Evolutionary conservation across 2,113 vertebrate genomes (phyloP).

Genomic region (Forbesichthys papilliferus): DNA sequence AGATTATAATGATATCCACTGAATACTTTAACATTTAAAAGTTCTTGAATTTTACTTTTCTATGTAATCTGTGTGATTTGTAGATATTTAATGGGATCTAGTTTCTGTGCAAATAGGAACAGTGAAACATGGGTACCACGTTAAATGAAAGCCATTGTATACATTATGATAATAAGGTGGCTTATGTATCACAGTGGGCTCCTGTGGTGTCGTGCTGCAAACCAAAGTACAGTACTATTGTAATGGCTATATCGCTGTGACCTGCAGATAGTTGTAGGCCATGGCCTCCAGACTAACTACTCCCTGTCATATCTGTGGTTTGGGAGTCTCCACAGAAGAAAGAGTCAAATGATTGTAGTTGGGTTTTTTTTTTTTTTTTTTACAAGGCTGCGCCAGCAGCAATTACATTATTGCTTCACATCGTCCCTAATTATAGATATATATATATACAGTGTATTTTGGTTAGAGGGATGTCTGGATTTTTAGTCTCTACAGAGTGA

Average conservation of each 20-base stretch:
- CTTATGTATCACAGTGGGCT: background rate
- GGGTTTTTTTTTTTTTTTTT: background rate
- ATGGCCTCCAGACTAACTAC: background rate
- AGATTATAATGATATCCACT: too few species aligned
- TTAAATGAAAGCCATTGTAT: too few species aligned
- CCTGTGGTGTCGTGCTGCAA: background rate
- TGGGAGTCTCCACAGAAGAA: background rate
- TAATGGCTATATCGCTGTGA: background rate
- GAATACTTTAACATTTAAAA: too few species aligned
- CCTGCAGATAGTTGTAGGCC: background rate
- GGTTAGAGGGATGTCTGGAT: background rate
- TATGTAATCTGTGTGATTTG: too few species aligned
- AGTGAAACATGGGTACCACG: too few species aligned
- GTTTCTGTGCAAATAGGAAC: too few species aligned
- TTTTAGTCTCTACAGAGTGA: background rate
- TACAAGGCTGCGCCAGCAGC: background rate
- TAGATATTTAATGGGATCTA: too few species aligned
- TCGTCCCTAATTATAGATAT: background rate
- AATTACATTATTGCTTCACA: background rate
- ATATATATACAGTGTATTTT: background rate
- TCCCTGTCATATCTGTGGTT: background rate
- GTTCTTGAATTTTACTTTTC: too few species aligned
- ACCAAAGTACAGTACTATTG: background rate
- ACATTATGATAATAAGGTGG: background rate
- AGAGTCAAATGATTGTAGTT: background rate